Percentiles rank a stretch among this genome's conserved stretches.
Conservation (phyloP, 2,888 invertebrate genomes). For the Sipha maydis region DNA sequence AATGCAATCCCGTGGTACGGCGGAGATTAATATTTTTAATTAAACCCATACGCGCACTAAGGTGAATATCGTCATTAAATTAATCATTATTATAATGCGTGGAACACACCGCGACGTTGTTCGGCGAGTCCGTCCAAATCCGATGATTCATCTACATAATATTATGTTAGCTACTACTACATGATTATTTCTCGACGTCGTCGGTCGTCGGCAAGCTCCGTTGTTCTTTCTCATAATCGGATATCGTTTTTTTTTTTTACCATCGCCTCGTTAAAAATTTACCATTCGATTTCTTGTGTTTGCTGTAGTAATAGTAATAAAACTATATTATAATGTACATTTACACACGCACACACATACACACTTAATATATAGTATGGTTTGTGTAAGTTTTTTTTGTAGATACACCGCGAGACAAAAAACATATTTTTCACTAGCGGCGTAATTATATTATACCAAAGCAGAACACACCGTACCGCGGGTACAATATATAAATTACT, state of each 20-base stretch:
- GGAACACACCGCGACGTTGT: neutral
- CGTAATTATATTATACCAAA: slow-evolving; percentile 45
- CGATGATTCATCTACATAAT: slow-evolving; percentile 44
- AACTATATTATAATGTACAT: neutral
- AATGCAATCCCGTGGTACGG: neutral
- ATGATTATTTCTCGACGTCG: slow-evolving; percentile 15
- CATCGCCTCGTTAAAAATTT: slow-evolving; percentile 37
- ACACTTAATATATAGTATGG: neutral
- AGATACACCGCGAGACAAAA: slow-evolving; percentile 17
- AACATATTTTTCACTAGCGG: slow-evolving; percentile 53
- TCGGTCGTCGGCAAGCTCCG: neutral
- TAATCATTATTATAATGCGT: slow-evolving; percentile 16
- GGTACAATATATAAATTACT: slow-evolving; percentile 33
- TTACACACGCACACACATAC: neutral
- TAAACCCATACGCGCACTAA: slow-evolving; percentile 5
- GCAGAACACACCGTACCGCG: no score
- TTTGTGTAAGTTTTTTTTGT: neutral
- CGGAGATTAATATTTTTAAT: slow-evolving; percentile 36
- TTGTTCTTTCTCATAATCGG: neutral
- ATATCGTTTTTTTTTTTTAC: neutral
- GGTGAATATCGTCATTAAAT: slow-evolving; percentile 4
- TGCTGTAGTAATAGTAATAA: neutral
- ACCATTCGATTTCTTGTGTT: slow-evolving; percentile 8
- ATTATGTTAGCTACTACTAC: neutral
- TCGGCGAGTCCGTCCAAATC: neutral